These are phyloP conservation scores for Gymnopithys bicolor DNA, from an alignment of 2,797 vertebrate species.

Conservation along the genomic window DNA sequence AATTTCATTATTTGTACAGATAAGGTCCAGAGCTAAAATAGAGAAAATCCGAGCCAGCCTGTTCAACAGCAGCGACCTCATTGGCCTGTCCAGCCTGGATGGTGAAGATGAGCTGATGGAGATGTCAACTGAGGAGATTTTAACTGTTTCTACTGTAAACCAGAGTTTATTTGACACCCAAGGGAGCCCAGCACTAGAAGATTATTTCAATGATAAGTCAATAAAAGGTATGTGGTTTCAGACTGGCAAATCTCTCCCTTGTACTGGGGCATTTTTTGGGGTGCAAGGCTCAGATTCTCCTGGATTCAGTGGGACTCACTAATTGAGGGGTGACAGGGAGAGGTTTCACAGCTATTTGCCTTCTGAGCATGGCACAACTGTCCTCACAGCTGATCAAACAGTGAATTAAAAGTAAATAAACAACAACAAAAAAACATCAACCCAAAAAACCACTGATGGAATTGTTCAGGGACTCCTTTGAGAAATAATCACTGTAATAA, in stretches of 20 bases:
- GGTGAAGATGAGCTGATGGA: slow-evolving; percentile 98
- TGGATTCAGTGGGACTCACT: not conserved
- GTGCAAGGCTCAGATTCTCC: not conserved
- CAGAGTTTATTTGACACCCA: slow-evolving; percentile 98
- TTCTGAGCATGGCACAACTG: not conserved
- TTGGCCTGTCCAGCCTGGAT: slow-evolving; percentile 94
- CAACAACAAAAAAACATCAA: not conserved
- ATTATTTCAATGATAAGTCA: slow-evolving; percentile 95
- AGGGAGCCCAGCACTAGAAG: slow-evolving; percentile 94
- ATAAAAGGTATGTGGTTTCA: slow-evolving; percentile 84
- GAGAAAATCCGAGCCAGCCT: slow-evolving; percentile 98
- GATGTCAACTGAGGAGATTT: slow-evolving; percentile 96
- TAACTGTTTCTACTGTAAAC: slow-evolving; percentile 96
- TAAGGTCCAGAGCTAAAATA: slow-evolving; percentile 94
- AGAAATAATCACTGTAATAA: not conserved
- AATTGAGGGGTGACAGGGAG: not conserved
- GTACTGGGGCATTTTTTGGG: not conserved
- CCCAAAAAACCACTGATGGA: not conserved
- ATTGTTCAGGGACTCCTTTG: not conserved
- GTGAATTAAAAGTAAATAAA: not conserved
- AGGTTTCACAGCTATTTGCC: not conserved
- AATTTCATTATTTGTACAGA: slow-evolving; percentile 76
- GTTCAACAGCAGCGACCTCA: slow-evolving; percentile 97
- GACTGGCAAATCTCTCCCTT: not conserved
- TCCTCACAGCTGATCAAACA: not conserved